Evolutionary conservation across 2,888 invertebrate species (phyloP), one percentile per base, ranked within the genome.

Genomic region (Tetropium fuscum): DNA sequence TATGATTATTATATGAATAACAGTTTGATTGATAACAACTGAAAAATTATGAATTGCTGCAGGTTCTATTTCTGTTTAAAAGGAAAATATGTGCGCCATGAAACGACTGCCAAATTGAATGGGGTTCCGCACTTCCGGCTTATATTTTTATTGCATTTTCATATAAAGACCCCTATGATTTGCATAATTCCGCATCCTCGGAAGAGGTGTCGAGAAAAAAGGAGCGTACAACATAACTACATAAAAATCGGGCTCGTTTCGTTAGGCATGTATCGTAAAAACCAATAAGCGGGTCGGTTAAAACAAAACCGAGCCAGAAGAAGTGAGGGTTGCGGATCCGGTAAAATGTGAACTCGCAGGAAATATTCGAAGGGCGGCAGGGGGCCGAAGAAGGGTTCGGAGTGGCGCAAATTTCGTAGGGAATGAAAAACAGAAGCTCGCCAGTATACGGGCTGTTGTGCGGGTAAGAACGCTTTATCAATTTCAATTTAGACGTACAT

Each of bases 261-360:
- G 70, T 68, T 68, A 68, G 67, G 62, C 60, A 48, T 69, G 71
- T 72, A 71, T 69, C 70, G 72, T 70, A 72, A 74, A 74, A 74
- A 72, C 72, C 73, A 74, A 73, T 73, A 74, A 73, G 70, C 71
- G 71, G 61, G 66, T 66, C 68, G 70, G 74, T 73, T 72, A 72
- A 74, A 73, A 73, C 69, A 74, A 72, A 73, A 72, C 71, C 73
- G 67, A 45, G 43, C 40, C 32, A 53, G 53, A 58, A 56, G 62
- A 53, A 54, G 61, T 40, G 51, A 40, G 51, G 51, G 51, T 27
- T 38, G 40, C 40, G 60, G 58, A 56, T 18, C 54, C 58, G 60
- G 43, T 59, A 58, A 59, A 61, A 68, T 59, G 60, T 55, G 68
- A 65, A 60, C 59, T 60, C 51, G 55, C 62, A 54, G 61, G 68